phyloP scores from a whole-genome alignment of 2,888 invertebrate species.

The Mechanitis mazaeus region DNA sequence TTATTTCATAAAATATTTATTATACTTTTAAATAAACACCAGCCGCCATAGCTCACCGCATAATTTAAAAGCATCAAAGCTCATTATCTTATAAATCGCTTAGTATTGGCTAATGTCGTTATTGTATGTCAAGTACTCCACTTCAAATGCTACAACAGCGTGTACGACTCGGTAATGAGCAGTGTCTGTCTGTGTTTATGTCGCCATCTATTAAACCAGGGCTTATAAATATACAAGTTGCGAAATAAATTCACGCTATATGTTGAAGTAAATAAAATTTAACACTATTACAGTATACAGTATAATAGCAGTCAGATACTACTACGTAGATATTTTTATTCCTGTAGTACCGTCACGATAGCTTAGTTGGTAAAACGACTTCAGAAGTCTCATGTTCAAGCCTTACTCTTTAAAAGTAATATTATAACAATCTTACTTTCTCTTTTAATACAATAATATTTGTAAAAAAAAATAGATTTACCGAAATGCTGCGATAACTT shows the following conservation, averaged over 20 bases:
- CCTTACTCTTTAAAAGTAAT: too few relatives aligned
- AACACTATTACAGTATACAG: background rate
- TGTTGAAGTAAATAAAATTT: background rate
- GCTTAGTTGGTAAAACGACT: too few relatives aligned
- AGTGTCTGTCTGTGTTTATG: conserved; percentile 17
- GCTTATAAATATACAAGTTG: conserved; percentile 10
- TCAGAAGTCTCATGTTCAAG: too few relatives aligned
- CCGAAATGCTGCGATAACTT: too few relatives aligned
- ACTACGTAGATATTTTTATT: background rate
- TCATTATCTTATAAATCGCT: conserved; percentile 26
- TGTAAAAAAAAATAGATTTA: too few relatives aligned
- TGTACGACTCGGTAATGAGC: conserved; percentile 10
- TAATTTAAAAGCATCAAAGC: conserved; percentile 21
- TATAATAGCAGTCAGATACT: background rate
- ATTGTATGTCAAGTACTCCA: conserved; percentile 31
- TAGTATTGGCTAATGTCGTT: conserved; percentile 23
- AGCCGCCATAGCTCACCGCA: background rate
- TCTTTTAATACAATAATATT: too few relatives aligned
- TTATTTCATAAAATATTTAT: background rate
- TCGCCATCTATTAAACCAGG: conserved; percentile 11
- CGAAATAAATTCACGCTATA: conserved; percentile 8
- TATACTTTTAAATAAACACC: background rate
- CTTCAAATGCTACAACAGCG: conserved; percentile 15
- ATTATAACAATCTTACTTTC: too few relatives aligned
- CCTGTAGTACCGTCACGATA: too few relatives aligned